A percentile compares a stretch with the other conserved stretches of the same genome.
Conservation (phyloP, 2,888 invertebrate genomes). For the Glaucopsyche alexis region DNA sequence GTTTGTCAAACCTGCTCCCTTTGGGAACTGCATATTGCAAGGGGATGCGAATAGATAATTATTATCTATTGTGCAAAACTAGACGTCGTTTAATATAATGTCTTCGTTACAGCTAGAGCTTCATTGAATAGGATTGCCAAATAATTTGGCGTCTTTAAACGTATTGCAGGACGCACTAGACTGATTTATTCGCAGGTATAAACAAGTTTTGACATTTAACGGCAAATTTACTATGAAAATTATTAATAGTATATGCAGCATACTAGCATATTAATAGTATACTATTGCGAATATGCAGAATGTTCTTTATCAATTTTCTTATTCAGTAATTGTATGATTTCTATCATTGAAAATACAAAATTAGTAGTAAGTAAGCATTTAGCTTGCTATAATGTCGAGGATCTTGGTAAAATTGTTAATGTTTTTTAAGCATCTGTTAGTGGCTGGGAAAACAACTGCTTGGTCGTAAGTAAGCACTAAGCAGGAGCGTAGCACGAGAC, state of each 20-base stretch:
- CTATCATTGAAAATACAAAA: too few species aligned
- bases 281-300: background rate
- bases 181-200: constrained; percentile 6
- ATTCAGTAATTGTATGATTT: too few species aligned
- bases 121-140: constrained; percentile 27
- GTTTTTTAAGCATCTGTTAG: too few species aligned
- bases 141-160: constrained; percentile 24
- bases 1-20: constrained; percentile 71
- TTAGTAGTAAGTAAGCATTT: too few species aligned
- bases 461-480: too few species aligned
- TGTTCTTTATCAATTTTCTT: background rate
- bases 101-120: constrained; percentile 29
- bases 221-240: background rate
- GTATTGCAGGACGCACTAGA: constrained; percentile 2
- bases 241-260: too few species aligned
- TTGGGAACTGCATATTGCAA: constrained; percentile 51
- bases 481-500: too few species aligned
- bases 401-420: too few species aligned
- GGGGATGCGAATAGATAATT: constrained; percentile 71
- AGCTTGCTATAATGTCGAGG: too few species aligned
- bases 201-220: constrained; percentile 1
- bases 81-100: constrained; percentile 50
- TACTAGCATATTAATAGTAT: background rate
- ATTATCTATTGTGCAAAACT: constrained; percentile 65
- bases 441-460: too few species aligned